A percentile compares a stretch with the other conserved stretches of the same genome.
Evolutionary conservation across 2,113 vertebrate species (phyloP).

Genomic region (Bombycilla garrulus): DNA sequence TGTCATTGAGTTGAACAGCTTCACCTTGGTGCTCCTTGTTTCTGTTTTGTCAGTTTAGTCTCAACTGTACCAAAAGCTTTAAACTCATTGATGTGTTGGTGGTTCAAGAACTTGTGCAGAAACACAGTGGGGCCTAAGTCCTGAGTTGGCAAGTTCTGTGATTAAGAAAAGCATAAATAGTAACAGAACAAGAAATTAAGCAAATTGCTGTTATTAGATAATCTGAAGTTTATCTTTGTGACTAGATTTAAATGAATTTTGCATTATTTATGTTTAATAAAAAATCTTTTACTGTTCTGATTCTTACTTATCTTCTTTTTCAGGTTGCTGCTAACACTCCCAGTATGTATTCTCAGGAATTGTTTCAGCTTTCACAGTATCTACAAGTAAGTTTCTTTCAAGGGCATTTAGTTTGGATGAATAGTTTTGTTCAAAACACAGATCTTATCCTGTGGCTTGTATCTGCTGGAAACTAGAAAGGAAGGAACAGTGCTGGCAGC

Average conservation of each 20-base stretch:
- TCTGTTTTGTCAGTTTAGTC: background rate
- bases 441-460: background rate
- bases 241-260: background rate
- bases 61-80: background rate
- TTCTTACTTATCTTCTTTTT: background rate
- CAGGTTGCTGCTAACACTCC: conserved; percentile 98
- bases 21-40: background rate
- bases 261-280: background rate
- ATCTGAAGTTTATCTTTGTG: background rate
- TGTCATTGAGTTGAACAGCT: background rate
- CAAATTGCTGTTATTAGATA: background rate
- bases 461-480: background rate
- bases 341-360: conserved; percentile 99
- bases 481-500: background rate
- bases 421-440: background rate
- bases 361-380: conserved; percentile 99
- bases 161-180: background rate
- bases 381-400: conserved; percentile 85
- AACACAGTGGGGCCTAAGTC: background rate
- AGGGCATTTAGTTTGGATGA: background rate
- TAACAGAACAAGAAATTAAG: background rate
- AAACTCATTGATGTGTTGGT: background rate
- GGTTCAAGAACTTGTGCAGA: background rate
- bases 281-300: background rate
- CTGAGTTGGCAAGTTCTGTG: background rate